Evolutionary conservation across 2,797 vertebrate species (phyloP).

Genomic region (Chaetodon trifasciatus): DNA sequence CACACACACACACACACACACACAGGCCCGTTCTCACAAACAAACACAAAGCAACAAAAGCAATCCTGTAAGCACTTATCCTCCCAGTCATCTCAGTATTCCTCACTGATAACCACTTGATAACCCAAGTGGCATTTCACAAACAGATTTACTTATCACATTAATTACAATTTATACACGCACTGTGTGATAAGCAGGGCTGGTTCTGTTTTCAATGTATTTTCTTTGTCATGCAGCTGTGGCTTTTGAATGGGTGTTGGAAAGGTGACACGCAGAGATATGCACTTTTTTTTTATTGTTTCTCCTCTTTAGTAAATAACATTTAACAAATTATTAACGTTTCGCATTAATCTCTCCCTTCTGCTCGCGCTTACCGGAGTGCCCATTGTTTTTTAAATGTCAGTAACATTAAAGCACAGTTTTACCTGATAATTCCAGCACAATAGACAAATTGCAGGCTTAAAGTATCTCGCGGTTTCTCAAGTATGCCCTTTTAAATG

Average conservation of each 20-base stretch:
- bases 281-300: background rate
- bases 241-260: background rate
- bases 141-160: background rate
- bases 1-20: background rate
- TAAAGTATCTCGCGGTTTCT: background rate
- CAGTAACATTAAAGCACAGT: background rate
- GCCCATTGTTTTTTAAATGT: conserved; percentile 6
- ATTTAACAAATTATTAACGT: background rate
- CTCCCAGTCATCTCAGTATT: background rate
- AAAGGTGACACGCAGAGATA: background rate
- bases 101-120: background rate
- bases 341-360: background rate
- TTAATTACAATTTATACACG: background rate
- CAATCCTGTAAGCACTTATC: background rate
- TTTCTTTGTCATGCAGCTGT: background rate
- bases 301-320: background rate
- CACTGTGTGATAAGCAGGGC: background rate
- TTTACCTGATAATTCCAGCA: background rate
- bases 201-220: background rate
- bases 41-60: background rate
- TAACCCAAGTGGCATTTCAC: background rate
- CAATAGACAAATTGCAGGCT: background rate
- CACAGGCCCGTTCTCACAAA: background rate
- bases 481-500: conserved; percentile 6
- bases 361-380: background rate